Evolutionary conservation across 2,888 invertebrate species (phyloP).

Genomic region (Sinodicranocentrus sp.): DNA sequence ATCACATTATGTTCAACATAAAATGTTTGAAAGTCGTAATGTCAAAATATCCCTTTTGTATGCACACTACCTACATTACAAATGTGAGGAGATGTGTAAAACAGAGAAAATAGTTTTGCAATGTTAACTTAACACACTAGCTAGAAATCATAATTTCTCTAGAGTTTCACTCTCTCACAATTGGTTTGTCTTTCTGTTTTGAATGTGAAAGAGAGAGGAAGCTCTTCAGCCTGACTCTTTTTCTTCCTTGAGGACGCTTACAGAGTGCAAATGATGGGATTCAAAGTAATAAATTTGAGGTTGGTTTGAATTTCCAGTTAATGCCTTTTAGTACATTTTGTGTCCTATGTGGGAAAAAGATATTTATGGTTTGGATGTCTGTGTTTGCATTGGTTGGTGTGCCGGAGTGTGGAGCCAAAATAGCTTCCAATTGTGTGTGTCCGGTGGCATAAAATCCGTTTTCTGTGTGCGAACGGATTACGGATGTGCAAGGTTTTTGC

Average conservation of each 20-base stretch:
- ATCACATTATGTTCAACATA: constrained; percentile 2
- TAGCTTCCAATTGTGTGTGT: constrained; percentile 24
- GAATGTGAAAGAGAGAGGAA: background rate
- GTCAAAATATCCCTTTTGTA: background rate
- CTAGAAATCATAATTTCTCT: background rate
- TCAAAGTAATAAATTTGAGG: constrained; percentile 52
- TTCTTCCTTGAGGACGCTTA: background rate
- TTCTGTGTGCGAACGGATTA: constrained; percentile 36
- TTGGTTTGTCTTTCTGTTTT: background rate
- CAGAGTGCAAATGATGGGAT: constrained; percentile 59
- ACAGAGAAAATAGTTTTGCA: background rate
- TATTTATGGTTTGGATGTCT: constrained; percentile 47
- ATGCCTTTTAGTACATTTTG: constrained; percentile 46
- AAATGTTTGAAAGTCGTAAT: background rate
- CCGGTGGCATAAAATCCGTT: constrained; percentile 28
- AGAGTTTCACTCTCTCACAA: background rate
- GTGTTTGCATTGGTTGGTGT: background rate
- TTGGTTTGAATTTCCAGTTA: constrained; percentile 51
- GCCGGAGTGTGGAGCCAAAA: constrained; percentile 1
- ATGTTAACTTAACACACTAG: background rate
- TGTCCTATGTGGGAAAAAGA: constrained; percentile 17
- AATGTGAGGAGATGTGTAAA: background rate
- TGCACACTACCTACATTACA: no score
- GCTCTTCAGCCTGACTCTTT: background rate
- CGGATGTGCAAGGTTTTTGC: constrained; percentile 31